A percentile compares a stretch with the other conserved stretches of the same genome.
Conservation (phyloP, 2,797 vertebrate species). For the Melanotaenia nigrans region DNA sequence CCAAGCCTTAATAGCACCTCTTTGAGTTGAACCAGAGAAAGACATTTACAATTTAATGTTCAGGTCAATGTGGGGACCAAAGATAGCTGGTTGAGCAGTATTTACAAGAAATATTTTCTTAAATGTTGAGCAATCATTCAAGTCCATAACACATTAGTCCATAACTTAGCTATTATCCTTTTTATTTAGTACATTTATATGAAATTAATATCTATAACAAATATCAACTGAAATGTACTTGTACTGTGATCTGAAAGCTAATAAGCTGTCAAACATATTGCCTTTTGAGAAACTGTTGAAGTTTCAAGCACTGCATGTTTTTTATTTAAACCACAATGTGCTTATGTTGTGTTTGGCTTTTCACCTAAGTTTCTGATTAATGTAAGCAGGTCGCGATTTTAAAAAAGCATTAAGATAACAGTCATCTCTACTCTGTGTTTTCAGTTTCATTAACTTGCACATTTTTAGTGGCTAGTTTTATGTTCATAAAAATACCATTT, state of each 20-base stretch:
- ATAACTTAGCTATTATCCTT: neutral
- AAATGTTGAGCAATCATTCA: neutral
- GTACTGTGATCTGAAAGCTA: neutral
- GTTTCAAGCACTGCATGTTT: neutral
- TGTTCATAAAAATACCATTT: neutral
- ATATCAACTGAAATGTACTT: neutral
- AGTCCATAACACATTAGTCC: neutral
- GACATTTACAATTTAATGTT: conserved; percentile 12
- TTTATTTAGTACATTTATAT: neutral
- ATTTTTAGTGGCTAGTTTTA: conserved; percentile 1
- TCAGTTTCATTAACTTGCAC: neutral
- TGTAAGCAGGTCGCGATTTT: neutral
- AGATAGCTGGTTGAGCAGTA: neutral
- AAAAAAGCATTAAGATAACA: neutral
- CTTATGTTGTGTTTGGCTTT: neutral
- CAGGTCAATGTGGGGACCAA: conserved; percentile 16
- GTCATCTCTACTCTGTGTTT: neutral
- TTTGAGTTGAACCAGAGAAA: neutral
- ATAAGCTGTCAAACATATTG: neutral
- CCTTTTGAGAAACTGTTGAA: neutral
- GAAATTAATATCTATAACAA: neutral
- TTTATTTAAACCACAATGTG: neutral
- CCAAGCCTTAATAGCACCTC: neutral
- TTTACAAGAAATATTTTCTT: neutral
- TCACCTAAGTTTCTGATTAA: neutral